Conservation (phyloP, 2,888 invertebrate species). For the Spodoptera littoralis region DNA sequence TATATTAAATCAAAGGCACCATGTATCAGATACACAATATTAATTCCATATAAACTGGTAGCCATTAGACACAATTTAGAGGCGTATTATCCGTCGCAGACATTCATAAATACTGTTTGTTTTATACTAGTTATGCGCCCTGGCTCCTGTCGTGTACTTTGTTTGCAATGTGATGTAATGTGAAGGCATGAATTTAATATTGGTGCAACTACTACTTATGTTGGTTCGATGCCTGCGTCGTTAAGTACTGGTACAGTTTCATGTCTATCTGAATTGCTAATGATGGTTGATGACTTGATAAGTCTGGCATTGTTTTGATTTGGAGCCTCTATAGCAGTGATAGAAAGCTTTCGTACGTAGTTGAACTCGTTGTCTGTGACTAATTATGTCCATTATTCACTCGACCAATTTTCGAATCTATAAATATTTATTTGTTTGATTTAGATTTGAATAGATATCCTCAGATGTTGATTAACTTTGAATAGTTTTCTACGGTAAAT, state of each 20-base stretch:
- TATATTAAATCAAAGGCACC: slow-evolving; percentile 66
- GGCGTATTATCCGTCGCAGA: slow-evolving; percentile 59
- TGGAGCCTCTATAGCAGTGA: too few species aligned
- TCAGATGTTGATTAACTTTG: too few species aligned
- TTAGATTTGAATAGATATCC: too few species aligned
- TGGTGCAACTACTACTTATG: slow-evolving; percentile 28
- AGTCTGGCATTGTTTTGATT: background rate
- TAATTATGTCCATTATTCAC: too few species aligned
- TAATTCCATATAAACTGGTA: slow-evolving; percentile 70
- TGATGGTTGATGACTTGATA: slow-evolving; percentile 11
- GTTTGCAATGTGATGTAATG: slow-evolving; percentile 41
- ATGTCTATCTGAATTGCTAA: slow-evolving; percentile 4
- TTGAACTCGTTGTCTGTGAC: too few species aligned
- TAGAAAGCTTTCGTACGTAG: too few species aligned
- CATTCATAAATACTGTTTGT: slow-evolving; percentile 56
- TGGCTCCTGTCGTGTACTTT: slow-evolving; percentile 46
- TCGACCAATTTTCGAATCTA: too few species aligned
- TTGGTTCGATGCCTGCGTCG: slow-evolving; percentile 20
- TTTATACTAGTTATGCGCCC: slow-evolving; percentile 38
- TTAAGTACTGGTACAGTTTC: slow-evolving; percentile 24
- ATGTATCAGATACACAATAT: slow-evolving; percentile 64
- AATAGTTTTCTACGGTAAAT: too few species aligned
- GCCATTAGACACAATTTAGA: slow-evolving; percentile 65
- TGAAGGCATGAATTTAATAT: slow-evolving; percentile 37
- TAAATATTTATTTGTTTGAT: too few species aligned